Evolutionary conservation across 1,140 invertebrate species (phyloP).

Genomic region (Episyrphus balteatus): DNA sequence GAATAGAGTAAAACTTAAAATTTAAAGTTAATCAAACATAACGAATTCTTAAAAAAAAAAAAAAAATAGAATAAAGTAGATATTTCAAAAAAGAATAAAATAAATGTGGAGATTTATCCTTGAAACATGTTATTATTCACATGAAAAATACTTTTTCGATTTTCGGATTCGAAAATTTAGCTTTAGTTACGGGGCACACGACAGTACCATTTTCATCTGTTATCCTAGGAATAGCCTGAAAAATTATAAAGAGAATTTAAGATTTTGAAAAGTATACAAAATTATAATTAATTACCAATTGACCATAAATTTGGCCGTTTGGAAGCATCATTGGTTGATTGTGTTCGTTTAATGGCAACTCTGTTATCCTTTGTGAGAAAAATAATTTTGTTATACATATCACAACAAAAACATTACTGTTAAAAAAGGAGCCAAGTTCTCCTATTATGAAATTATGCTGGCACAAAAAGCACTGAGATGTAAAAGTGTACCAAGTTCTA

Average conservation of each 20-base stretch:
- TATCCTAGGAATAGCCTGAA: slow-evolving; percentile 62
- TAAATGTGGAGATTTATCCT: slow-evolving; percentile 2
- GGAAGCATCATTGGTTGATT: slow-evolving; percentile 97
- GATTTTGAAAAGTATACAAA: slow-evolving; percentile 3
- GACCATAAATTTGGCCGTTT: slow-evolving; percentile 96
- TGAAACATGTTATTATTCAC: slow-evolving; percentile 41
- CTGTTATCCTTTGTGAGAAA: slow-evolving; percentile 82
- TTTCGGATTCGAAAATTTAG: slow-evolving; percentile 76
- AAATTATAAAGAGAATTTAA: slow-evolving; percentile 42
- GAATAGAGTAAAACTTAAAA: too few species aligned
- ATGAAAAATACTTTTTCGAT: slow-evolving; percentile 93
- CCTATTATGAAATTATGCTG: too few species aligned
- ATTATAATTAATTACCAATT: slow-evolving; percentile 52
- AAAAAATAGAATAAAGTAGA: background rate
- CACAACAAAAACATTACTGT: too few species aligned
- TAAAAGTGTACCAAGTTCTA: too few species aligned
- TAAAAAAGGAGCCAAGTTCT: too few species aligned
- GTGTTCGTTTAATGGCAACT: slow-evolving; percentile 89
- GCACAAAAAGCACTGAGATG: too few species aligned
- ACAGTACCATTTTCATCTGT: slow-evolving; percentile 80
- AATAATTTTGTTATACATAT: too few species aligned
- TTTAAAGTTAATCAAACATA: too few species aligned
- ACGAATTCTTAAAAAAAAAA: too few species aligned
- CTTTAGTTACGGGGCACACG: slow-evolving; percentile 84
- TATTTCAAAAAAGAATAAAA: too few species aligned